Base-by-base conservation (phyloP, 2,797 vertebrate genomes). In the Micropoecilia bifurca region DNA sequence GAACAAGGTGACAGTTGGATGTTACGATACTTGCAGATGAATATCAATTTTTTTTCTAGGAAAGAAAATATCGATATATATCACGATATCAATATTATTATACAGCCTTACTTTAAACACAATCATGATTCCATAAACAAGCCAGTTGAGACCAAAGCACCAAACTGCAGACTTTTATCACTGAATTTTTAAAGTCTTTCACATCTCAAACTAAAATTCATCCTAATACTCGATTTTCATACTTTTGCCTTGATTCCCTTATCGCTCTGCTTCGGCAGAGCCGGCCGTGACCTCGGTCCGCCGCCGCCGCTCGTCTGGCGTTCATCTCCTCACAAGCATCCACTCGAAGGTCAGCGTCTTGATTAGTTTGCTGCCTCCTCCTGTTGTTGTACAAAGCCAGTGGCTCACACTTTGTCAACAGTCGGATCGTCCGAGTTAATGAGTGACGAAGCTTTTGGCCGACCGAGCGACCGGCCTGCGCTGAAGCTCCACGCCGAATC, bases 351-450 rank as follows among this genome's bases (percentile, higher is more conserved):
- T 90, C 89, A 85, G 72, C 41, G 73, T 69, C 82, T 83, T 84
- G 86, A 93, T 84, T 90, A 81, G 88, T 80, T 78, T 73, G 73
- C 83, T 45, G 61, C 88, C 87, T 74, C 81, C 28, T 59, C 57
- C 48, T 8, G 57, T 85, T 79, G 85, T 91, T 88, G 47, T 89
- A 86, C 88, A 90, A 90, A 93, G 84, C 85, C 13, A 81, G 86
- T 92, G 93, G 93, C 85, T 95, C 94, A 94, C 87, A 87, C 92
- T 86, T 90, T 89, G 92, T 94, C 91, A 92, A 93, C 91, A 94
- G 82, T 90, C 88, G 86, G 81, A 89, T 90, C 3, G 68, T 74
- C 74, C 76, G 86, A 87, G 95, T 96, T 95, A 96, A 96, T 96
- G 91, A 95, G 80, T 95, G 93, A 94, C 82, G 79, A 90, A 92